Evolutionary conservation across 2,797 vertebrate species (phyloP).

Genomic region (Leptatherina wallacei): DNA sequence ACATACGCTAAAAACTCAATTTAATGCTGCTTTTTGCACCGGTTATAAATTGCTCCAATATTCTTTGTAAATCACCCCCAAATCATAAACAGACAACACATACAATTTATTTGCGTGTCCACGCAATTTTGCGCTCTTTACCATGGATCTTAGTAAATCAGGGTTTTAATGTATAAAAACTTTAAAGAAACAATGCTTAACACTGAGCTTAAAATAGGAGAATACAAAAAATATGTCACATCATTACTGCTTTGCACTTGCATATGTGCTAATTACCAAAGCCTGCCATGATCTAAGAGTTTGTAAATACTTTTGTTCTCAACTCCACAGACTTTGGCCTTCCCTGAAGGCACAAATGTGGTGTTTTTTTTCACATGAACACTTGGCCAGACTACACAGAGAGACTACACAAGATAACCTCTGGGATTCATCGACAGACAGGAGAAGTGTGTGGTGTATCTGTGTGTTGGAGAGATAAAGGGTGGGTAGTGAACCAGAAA

Average conservation of each 20-base stretch:
- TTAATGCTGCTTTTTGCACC: too few species aligned
- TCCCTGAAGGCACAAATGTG: conserved; percentile 46
- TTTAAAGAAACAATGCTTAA: conserved; percentile 13
- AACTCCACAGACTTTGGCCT: conserved; percentile 35
- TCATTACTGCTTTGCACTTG: conserved; percentile 28
- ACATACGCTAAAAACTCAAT: too few species aligned
- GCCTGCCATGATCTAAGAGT: conserved; percentile 47
- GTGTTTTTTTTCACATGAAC: conserved; percentile 33
- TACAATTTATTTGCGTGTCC: too few species aligned
- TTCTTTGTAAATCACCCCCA: too few species aligned
- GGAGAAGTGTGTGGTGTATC: conserved; percentile 18
- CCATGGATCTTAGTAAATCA: too few species aligned
- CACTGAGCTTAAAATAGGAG: neutral
- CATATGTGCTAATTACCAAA: conserved; percentile 59
- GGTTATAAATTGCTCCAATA: too few species aligned
- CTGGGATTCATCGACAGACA: conserved; percentile 54
- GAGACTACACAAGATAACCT: conserved; percentile 56
- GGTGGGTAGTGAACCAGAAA: conserved; percentile 20
- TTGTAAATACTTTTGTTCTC: conserved; percentile 63
- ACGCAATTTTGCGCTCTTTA: too few species aligned
- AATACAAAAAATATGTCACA: neutral
- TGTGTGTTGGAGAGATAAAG: conserved; percentile 35
- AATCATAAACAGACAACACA: too few species aligned
- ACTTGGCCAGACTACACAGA: conserved; percentile 56
- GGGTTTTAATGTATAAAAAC: neutral